These are phyloP conservation scores for Sinonovacula constricta DNA, from an alignment of 1,140 invertebrate species.

Conservation along the genomic window DNA sequence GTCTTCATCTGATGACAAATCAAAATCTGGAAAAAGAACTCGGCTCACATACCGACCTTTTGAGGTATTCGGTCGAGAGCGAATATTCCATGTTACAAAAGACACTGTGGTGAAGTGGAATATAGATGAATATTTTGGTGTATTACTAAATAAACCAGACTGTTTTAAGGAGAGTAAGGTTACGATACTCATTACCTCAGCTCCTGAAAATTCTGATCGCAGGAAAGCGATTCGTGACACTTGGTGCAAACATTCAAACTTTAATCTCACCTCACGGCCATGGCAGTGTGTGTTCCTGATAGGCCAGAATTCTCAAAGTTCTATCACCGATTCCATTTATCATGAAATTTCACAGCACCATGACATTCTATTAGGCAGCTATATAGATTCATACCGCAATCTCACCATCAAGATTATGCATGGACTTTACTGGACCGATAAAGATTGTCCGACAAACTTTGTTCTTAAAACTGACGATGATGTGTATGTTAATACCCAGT, in stretches of 20 bases:
- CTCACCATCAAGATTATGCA: constrained; percentile 68
- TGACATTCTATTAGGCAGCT: constrained; percentile 67
- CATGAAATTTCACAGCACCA: constrained; percentile 49
- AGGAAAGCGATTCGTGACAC: constrained; percentile 62
- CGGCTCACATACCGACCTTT: constrained; percentile 32
- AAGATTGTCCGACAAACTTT: constrained; percentile 53
- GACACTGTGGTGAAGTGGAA: constrained; percentile 55
- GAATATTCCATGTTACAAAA: constrained; percentile 6
- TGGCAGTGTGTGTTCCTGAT: constrained; percentile 72
- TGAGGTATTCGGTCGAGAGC: neutral
- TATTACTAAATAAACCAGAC: constrained; percentile 29
- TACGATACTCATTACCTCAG: constrained; percentile 64
- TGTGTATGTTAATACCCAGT: constrained; percentile 66
- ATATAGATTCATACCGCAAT: constrained; percentile 69
- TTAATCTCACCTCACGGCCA: constrained; percentile 5
- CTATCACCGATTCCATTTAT: constrained; percentile 29
- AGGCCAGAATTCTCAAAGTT: constrained; percentile 48
- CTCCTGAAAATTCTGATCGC: constrained; percentile 60
- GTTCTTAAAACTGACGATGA: constrained; percentile 72
- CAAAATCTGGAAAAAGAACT: constrained; percentile 37
- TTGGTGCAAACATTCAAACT: constrained; percentile 62
- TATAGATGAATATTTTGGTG: constrained; percentile 40
- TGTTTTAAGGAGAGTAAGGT: constrained; percentile 58
- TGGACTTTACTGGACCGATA: constrained; percentile 61
- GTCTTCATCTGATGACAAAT: constrained; percentile 37